A percentile compares a stretch with the other conserved stretches of the same genome.
phyloP scores from a whole-genome alignment of 2,113 vertebrate species.

The Nesoenas mayeri region DNA sequence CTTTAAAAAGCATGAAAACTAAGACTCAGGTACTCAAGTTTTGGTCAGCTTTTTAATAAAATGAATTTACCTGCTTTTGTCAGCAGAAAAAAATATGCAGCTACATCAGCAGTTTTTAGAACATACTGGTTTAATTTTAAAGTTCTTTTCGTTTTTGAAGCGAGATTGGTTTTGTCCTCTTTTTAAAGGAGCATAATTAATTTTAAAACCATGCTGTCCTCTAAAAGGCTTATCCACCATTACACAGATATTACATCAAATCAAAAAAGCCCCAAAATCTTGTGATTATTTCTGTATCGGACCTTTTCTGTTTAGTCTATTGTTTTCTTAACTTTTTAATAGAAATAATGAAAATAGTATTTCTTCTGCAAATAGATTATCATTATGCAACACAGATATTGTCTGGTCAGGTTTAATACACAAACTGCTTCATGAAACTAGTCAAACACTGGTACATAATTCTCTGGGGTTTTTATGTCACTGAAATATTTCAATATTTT shows the following conservation, averaged over 20 bases:
- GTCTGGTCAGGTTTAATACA: background rate
- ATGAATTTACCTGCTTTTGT: background rate
- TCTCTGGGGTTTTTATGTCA: background rate
- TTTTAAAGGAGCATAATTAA: background rate
- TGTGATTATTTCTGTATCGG: background rate
- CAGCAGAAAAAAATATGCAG: background rate
- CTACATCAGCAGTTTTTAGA: background rate
- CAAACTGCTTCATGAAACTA: background rate
- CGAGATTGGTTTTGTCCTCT: background rate
- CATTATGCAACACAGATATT: background rate
- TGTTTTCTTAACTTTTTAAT: background rate
- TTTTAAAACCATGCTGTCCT: background rate
- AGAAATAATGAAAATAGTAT: background rate
- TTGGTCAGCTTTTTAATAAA: background rate
- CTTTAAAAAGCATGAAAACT: slow-evolving; percentile 83
- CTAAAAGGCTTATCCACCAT: background rate
- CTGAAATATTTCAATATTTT: background rate
- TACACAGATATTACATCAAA: background rate
- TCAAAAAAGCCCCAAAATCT: background rate
- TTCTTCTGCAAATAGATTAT: background rate
- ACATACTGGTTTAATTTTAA: background rate
- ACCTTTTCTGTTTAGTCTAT: background rate
- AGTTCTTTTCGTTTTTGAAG: background rate
- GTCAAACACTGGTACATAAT: background rate
- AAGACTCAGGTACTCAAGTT: slow-evolving; percentile 86